These are phyloP conservation scores for Zeuzera pyrina DNA, from an alignment of 2,888 invertebrate species.

Conservation along the genomic window DNA sequence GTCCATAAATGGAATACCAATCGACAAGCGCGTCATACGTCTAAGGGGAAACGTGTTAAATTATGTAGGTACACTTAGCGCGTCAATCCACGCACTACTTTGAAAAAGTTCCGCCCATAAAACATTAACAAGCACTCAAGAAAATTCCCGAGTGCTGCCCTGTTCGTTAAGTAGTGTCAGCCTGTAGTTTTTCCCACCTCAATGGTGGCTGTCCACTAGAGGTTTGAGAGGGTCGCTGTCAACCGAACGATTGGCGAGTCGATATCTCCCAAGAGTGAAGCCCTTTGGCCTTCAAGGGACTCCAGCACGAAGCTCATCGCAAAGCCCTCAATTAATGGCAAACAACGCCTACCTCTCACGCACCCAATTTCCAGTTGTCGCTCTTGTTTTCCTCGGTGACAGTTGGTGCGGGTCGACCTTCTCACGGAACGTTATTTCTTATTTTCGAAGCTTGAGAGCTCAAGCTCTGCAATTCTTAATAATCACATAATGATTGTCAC, in stretches of 20 bases:
- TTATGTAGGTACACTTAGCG: conserved; percentile 68
- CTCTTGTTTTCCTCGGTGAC: conserved; percentile 56
- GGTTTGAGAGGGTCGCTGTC: conserved; percentile 62
- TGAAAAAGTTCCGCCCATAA: conserved; percentile 71
- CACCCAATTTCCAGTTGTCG: conserved; percentile 66
- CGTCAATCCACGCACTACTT: conserved; percentile 66
- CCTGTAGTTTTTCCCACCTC: conserved; percentile 71
- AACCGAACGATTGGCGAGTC: conserved; percentile 65
- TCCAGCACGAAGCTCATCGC: conserved; percentile 59
- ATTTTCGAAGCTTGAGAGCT: conserved; percentile 33
- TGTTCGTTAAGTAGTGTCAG: conserved; percentile 70
- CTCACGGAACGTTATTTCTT: conserved; percentile 34
- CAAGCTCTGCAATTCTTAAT: not conserved
- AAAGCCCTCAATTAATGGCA: conserved; percentile 69
- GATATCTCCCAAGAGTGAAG: conserved; percentile 64
- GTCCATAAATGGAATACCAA: conserved; percentile 28
- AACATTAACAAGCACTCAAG: conserved; percentile 74
- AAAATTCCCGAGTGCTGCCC: conserved; percentile 62
- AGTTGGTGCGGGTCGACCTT: conserved; percentile 54
- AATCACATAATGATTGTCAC: no score
- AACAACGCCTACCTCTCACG: conserved; percentile 49
- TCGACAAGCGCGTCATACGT: conserved; percentile 40
- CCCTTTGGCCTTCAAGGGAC: conserved; percentile 36
- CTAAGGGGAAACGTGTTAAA: conserved; percentile 59
- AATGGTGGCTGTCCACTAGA: conserved; percentile 43